These are phyloP conservation scores for Epirrhoe tristata DNA, from an alignment of 2,888 invertebrate genomes.

Conservation along the genomic window DNA sequence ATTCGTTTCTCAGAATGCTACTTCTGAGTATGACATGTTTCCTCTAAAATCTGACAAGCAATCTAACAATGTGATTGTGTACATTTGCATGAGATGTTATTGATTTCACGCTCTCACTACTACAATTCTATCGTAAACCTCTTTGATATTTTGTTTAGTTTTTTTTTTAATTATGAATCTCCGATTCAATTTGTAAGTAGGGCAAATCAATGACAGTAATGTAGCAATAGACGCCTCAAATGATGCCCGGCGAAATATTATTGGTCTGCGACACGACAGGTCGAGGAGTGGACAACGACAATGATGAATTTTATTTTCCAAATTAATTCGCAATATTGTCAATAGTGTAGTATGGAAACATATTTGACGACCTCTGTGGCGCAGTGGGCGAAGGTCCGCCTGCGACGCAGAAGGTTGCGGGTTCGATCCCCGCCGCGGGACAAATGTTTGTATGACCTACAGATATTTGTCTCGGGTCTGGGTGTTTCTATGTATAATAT, in stretches of 20 bases:
- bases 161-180: constrained; percentile 9
- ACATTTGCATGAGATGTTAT: not conserved
- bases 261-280: constrained; percentile 38
- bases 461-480: too few relatives aligned
- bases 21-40: not conserved
- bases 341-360: too few relatives aligned
- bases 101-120: not conserved
- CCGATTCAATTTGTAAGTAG: constrained; percentile 34
- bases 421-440: too few relatives aligned
- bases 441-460: too few relatives aligned
- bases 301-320: constrained; percentile 32
- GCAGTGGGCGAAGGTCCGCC: too few relatives aligned
- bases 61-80: not conserved
- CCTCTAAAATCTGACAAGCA: not conserved
- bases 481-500: too few relatives aligned
- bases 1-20: too few relatives aligned
- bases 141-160: not conserved
- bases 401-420: too few relatives aligned
- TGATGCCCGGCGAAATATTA: constrained; percentile 29
- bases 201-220: constrained; percentile 36
- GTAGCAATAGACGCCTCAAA: constrained; percentile 31
- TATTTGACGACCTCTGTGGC: too few relatives aligned
- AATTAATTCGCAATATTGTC: constrained; percentile 2
- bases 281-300: constrained; percentile 35
- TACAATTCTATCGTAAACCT: not conserved